Conservation (phyloP, 2,888 invertebrate species). For the Linnaemya tessellans region DNA sequence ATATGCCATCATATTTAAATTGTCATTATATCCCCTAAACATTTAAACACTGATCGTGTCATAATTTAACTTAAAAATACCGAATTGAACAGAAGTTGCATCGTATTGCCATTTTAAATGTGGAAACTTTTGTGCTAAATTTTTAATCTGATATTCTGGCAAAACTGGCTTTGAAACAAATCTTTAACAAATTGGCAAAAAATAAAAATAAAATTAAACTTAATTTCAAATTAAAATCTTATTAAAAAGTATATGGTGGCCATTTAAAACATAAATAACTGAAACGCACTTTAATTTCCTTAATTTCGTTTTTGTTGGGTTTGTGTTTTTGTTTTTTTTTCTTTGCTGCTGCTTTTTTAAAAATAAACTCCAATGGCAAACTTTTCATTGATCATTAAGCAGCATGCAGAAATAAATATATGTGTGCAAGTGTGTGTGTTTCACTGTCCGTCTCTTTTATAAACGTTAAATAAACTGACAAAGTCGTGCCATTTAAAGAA, state of each 20-base stretch:
- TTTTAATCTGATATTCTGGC: neutral
- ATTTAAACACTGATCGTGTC: too few relatives aligned
- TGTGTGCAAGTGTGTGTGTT: neutral
- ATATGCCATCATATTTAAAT: too few relatives aligned
- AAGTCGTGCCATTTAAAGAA: constrained; percentile 68
- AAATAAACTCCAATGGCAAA: constrained; percentile 36
- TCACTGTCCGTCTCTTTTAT: neutral
- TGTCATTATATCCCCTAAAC: too few relatives aligned
- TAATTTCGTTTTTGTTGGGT: neutral
- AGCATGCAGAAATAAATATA: constrained; percentile 31
- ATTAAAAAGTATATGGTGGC: constrained; percentile 16
- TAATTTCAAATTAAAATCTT: constrained; percentile 34
- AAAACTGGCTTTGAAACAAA: neutral
- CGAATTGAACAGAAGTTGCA: too few relatives aligned
- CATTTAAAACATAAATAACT: constrained; percentile 56
- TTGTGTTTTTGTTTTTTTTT: too few relatives aligned
- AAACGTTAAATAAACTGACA: constrained; percentile 37
- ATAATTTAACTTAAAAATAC: too few relatives aligned
- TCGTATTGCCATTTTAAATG: neutral
- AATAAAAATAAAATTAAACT: constrained; percentile 8
- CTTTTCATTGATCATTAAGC: constrained; percentile 61
- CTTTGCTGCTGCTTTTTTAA: neutral
- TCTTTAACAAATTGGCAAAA: constrained; percentile 28
- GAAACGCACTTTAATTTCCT: constrained; percentile 36
- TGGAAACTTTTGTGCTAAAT: neutral